Evolutionary conservation across 2,888 invertebrate species (phyloP).

Genomic region (Agrotis clavis): DNA sequence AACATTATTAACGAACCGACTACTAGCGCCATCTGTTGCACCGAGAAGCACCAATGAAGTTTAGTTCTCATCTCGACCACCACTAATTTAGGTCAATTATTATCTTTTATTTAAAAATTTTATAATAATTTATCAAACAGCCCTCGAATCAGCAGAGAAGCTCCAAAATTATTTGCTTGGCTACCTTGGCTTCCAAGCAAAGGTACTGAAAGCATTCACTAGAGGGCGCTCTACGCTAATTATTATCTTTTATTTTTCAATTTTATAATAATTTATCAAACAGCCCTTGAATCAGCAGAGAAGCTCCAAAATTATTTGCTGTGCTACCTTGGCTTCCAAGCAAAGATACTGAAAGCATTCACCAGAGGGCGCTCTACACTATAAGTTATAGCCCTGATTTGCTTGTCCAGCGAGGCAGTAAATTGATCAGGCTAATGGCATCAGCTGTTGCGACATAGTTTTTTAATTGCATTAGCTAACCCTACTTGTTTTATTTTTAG

Average conservation of each 20-base stretch:
- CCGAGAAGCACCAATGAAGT: not conserved
- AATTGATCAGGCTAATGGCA: constrained; percentile 31
- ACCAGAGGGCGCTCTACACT: constrained; percentile 11
- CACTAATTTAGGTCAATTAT: not conserved
- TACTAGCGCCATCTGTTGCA: constrained; percentile 40
- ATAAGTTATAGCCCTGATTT: not conserved
- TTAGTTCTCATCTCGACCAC: constrained; percentile 4
- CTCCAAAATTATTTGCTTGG: no score
- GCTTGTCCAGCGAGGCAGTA: not conserved
- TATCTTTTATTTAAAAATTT: not conserved
- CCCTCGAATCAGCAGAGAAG: no score
- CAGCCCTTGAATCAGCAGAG: no score
- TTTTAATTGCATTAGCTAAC: constrained; percentile 22
- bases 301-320: no score
- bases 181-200: no score
- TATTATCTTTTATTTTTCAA: no score
- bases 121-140: not conserved
- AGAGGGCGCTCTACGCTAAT: no score
- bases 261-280: no score
- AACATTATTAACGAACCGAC: not conserved
- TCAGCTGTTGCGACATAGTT: constrained; percentile 7
- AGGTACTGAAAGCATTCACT: no score
- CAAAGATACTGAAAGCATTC: not conserved
- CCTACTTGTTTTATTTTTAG: not conserved
- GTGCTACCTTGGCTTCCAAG: no score